A percentile compares a stretch with the other conserved stretches of the same genome.
phyloP scores from a whole-genome alignment of 2,113 vertebrate genomes.

The Chionomys nivalis region DNA sequence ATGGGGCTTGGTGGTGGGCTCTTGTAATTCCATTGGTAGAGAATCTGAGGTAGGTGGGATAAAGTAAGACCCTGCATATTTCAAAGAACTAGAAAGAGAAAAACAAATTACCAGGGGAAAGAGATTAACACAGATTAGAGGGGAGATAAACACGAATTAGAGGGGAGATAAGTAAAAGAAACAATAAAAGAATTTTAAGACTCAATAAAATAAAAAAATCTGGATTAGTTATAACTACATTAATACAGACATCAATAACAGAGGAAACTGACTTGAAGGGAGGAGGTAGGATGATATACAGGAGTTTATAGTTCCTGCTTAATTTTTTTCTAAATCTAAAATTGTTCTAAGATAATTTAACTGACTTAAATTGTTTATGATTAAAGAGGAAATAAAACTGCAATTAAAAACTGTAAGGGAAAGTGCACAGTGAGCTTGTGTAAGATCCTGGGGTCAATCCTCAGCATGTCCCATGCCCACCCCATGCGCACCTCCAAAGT shows the following conservation, averaged over 20 bases:
- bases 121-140: conserved; percentile 1
- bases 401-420: background rate
- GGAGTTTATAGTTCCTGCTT: background rate
- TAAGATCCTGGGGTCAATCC: background rate
- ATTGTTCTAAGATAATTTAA: background rate
- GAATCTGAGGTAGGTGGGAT: background rate
- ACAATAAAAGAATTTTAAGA: background rate
- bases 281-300: background rate
- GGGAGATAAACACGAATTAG: conserved; percentile 16
- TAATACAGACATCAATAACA: conserved; percentile 5
- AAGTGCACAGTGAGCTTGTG: background rate
- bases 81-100: conserved; percentile 24
- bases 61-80: background rate
- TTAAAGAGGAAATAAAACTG: conserved; percentile 38
- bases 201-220: conserved; percentile 10
- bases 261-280: background rate
- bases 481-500: background rate
- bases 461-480: background rate
- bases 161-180: conserved; percentile 37
- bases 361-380: conserved; percentile 35
- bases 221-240: background rate
- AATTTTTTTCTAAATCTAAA: conserved; percentile 3
- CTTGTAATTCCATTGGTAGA: background rate
- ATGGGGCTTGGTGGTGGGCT: too few species aligned
- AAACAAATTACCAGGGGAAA: conserved; percentile 29